Evolutionary conservation across 2,113 vertebrate species (phyloP).

Genomic region (Muntiacus muntjak): DNA sequence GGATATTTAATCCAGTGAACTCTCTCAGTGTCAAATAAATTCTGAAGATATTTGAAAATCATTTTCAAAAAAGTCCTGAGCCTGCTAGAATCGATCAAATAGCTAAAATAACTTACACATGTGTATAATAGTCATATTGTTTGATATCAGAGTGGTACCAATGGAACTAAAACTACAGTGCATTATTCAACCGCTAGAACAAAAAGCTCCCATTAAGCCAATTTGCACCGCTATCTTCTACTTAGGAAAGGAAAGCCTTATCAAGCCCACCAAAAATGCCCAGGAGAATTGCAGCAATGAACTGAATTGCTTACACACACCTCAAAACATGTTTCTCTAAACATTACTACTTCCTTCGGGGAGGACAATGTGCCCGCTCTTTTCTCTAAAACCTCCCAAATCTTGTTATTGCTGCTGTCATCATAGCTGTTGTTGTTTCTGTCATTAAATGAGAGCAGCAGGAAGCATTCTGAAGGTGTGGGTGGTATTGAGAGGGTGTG

Average conservation of each 20-base stretch:
- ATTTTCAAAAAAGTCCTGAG: slow-evolving; percentile 26
- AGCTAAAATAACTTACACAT: not conserved
- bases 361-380: not conserved
- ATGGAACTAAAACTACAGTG: not conserved
- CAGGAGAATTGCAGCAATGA: not conserved
- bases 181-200: not conserved
- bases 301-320: not conserved
- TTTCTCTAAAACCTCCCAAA: not conserved
- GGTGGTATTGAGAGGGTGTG: too few species aligned
- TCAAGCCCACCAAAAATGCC: not conserved
- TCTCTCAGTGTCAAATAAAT: not conserved
- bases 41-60: slow-evolving; percentile 25
- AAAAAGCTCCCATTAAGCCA: not conserved
- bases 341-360: not conserved
- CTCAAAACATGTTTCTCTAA: not conserved
- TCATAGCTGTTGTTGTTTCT: not conserved
- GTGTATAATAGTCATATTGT: not conserved
- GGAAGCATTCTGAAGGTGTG: not conserved
- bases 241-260: not conserved
- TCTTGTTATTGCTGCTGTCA: fast-evolving
- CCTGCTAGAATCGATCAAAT: not conserved
- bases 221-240: not conserved
- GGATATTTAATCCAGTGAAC: not conserved
- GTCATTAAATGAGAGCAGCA: not conserved
- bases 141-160: not conserved